phyloP scores from a whole-genome alignment of 1,140 invertebrate genomes.

The Hylaeus volcanicus region DNA sequence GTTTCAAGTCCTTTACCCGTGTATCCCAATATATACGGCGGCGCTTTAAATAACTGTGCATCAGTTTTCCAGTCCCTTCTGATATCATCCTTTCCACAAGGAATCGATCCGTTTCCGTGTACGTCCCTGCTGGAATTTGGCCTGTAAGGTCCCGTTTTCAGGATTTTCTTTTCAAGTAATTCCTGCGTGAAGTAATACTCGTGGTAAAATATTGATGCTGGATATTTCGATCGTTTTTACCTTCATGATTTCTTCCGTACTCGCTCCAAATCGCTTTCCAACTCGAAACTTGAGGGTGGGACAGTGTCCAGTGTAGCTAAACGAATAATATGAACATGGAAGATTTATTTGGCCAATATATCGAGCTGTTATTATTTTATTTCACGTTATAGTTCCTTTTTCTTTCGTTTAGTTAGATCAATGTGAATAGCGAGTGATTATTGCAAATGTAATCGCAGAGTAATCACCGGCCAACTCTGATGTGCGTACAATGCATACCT shows the following conservation, averaged over 20 bases:
- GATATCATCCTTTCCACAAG: conserved; percentile 65
- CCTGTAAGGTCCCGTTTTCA: conserved; percentile 76
- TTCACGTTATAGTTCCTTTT: too few species aligned
- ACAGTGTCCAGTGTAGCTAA: conserved; percentile 88
- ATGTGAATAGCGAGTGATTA: too few species aligned
- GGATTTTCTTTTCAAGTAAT: conserved; percentile 78
- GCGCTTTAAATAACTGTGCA: conserved; percentile 76
- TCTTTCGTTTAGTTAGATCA: too few species aligned
- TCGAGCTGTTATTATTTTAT: too few species aligned
- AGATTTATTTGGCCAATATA: too few species aligned
- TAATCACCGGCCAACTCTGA: background rate
- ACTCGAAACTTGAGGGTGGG: conserved; percentile 86
- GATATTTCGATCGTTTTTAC: conserved; percentile 70
- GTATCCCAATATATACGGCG: conserved; percentile 85
- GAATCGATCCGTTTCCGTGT: conserved; percentile 37
- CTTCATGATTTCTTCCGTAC: conserved; percentile 85
- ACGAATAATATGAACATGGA: background rate
- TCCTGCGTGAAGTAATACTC: conserved; percentile 72
- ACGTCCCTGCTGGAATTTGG: conserved; percentile 68
- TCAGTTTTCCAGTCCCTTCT: conserved; percentile 75
- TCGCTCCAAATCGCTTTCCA: conserved; percentile 86
- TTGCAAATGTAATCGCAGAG: too few species aligned
- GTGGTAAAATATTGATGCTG: background rate
- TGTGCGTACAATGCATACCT: background rate
- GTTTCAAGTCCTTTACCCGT: conserved; percentile 79